phyloP scores from a whole-genome alignment of 2,888 invertebrate genomes.

The Tholera decimalis region DNA sequence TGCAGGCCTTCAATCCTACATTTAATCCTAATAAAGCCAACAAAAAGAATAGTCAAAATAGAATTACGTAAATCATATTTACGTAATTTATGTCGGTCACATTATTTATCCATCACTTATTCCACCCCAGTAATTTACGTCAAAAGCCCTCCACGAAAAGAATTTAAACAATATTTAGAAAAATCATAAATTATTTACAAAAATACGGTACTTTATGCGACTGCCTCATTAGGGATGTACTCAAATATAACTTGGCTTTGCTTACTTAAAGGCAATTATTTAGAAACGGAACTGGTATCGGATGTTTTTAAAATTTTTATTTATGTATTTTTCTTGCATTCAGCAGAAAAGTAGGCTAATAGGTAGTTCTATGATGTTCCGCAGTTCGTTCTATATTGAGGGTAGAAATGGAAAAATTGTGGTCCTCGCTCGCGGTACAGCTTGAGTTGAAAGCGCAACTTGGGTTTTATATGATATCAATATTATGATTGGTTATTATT shows the following conservation, averaged over 20 bases:
- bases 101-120: constrained; percentile 32
- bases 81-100: constrained; percentile 20
- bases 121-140: constrained; percentile 29
- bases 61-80: constrained; percentile 14
- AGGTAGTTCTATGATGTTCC: background rate
- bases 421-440: too few relatives aligned
- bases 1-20: too few relatives aligned
- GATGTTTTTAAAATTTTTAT: constrained; percentile 17
- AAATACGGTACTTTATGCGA: constrained; percentile 21
- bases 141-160: constrained; percentile 22
- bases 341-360: constrained; percentile 11
- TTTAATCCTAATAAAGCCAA: background rate
- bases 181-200: constrained; percentile 28
- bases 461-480: too few relatives aligned
- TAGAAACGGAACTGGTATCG: constrained; percentile 18
- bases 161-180: constrained; percentile 27
- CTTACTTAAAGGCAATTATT: constrained; percentile 41
- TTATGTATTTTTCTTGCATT: constrained; percentile 12
- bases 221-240: constrained; percentile 45
- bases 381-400: background rate
- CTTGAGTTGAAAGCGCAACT: too few relatives aligned
- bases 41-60: constrained; percentile 18
- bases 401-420: too few relatives aligned
- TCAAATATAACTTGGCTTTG: constrained; percentile 21
- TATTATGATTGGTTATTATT: too few relatives aligned